Percentiles rank a stretch among this genome's conserved stretches.
Evolutionary conservation across 2,888 invertebrate genomes (phyloP).

Genomic region (Macaria liturata): DNA sequence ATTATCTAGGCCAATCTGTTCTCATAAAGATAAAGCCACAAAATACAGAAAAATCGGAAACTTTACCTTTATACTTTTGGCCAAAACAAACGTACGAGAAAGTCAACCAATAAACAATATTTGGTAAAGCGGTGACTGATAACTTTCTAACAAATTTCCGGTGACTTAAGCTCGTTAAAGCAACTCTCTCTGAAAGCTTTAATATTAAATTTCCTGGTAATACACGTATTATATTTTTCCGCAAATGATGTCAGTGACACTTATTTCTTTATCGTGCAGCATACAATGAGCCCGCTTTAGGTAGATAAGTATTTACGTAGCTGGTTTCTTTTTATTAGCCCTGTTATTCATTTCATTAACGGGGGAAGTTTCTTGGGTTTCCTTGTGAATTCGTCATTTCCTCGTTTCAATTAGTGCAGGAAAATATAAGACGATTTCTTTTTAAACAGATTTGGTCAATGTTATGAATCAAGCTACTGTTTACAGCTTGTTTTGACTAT

Average conservation of each 20-base stretch:
- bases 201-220: neutral
- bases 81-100: neutral
- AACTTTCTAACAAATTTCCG: neutral
- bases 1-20: neutral
- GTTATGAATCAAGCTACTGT: too few species aligned
- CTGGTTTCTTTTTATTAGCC: neutral
- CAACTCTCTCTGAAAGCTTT: slow-evolving; percentile 1
- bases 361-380: neutral
- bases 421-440: too few species aligned
- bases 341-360: neutral
- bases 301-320: too few species aligned
- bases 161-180: neutral
- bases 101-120: slow-evolving; percentile 1
- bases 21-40: neutral
- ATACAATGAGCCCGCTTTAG: neutral
- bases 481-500: too few species aligned
- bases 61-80: neutral
- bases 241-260: slow-evolving; percentile 1
- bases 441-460: too few species aligned
- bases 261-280: neutral
- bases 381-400: neutral
- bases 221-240: neutral
- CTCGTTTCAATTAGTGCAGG: neutral
- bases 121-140: slow-evolving; percentile 1
- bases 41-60: neutral